phyloP scores from a whole-genome alignment of 2,888 invertebrate species.

The Coenonympha glycerion region DNA sequence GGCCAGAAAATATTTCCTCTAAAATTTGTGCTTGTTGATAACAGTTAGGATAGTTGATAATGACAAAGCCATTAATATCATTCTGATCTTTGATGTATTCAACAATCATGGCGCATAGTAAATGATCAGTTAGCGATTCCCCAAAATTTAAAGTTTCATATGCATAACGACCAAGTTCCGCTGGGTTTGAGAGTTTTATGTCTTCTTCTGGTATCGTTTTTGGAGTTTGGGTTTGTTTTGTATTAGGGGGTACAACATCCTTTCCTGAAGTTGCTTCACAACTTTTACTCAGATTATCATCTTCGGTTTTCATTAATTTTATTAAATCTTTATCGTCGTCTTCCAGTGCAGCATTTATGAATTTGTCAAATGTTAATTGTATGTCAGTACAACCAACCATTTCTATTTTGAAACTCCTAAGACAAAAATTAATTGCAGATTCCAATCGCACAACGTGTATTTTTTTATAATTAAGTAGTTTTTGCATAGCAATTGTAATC shows the following conservation, averaged over 20 bases:
- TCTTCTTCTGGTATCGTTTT: conserved; percentile 76
- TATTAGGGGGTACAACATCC: conserved; percentile 46
- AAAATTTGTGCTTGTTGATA: conserved; percentile 76
- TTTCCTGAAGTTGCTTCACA: conserved; percentile 42
- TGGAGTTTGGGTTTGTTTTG: conserved; percentile 78
- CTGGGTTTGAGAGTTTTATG: conserved; percentile 63
- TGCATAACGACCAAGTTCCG: conserved; percentile 73
- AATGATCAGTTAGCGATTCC: conserved; percentile 69
- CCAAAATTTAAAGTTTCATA: conserved; percentile 74
- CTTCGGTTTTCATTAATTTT: conserved; percentile 52
- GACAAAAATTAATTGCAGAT: conserved; percentile 75
- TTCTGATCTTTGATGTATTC: conserved; percentile 75
- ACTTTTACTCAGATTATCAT: conserved; percentile 43
- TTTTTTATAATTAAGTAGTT: conserved; percentile 51
- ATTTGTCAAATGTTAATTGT: conserved; percentile 61
- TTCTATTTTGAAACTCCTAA: conserved; percentile 72
- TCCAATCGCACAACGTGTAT: conserved; percentile 66
- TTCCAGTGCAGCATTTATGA: conserved; percentile 42
- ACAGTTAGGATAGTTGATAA: conserved; percentile 78
- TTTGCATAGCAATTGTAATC: conserved; percentile 56
- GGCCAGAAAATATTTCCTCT: conserved; percentile 77
- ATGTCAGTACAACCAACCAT: conserved; percentile 67
- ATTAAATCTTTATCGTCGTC: conserved; percentile 55
- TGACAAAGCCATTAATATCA: conserved; percentile 76
- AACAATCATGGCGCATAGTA: conserved; percentile 75